A percentile compares a stretch with the other conserved stretches of the same genome.
Conservation (phyloP, 2,113 vertebrate genomes). For the Centropus bengalensis region DNA sequence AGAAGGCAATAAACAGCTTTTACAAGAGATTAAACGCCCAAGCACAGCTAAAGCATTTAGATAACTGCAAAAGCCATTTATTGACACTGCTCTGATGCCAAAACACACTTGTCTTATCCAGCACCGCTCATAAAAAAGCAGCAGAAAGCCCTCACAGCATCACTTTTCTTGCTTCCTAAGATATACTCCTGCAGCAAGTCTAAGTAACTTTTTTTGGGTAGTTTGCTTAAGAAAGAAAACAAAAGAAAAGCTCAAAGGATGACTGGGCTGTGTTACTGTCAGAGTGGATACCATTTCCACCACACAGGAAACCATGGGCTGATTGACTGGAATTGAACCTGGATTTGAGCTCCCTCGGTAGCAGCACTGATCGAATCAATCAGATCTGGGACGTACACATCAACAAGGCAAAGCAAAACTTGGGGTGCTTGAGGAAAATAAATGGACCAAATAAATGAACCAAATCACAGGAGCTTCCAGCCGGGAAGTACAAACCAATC, state of each 20-base stretch:
- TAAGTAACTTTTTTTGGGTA: neutral
- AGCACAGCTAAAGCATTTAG: conserved; percentile 33
- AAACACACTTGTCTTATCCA: neutral
- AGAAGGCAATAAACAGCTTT: conserved; percentile 61
- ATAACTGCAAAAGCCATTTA: conserved; percentile 62
- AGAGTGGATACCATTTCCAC: neutral
- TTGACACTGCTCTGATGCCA: neutral
- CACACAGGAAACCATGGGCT: neutral
- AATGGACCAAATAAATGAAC: neutral
- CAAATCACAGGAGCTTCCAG: too few relatives aligned
- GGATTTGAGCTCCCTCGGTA: neutral
- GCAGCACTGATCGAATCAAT: neutral
- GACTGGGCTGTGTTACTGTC: neutral
- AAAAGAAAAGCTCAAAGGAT: neutral
- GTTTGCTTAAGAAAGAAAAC: neutral
- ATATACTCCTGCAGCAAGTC: neutral
- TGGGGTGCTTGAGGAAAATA: neutral
- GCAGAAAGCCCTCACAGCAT: neutral
- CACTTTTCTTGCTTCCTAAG: neutral
- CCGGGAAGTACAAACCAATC: too few relatives aligned
- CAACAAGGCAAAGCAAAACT: neutral
- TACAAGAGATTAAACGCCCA: conserved; percentile 65
- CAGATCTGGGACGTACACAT: too few relatives aligned
- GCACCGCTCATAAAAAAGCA: neutral
- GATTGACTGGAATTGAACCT: neutral